Base-by-base conservation (phyloP, 2,797 vertebrate genomes). In the Ciconia nigra region DNA sequence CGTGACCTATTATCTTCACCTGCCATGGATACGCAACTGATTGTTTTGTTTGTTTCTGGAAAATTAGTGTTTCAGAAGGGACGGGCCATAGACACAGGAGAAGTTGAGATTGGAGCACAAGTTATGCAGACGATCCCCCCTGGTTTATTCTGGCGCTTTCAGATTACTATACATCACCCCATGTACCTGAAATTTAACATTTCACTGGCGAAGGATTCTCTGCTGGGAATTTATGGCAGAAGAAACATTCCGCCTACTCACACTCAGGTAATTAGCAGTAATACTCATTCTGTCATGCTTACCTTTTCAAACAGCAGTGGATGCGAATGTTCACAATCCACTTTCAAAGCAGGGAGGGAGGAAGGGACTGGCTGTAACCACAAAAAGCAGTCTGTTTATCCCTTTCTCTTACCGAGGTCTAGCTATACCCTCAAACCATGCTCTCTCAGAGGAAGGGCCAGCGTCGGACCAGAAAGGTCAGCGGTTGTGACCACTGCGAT, bases 91-190 rank as follows among this genome's bases (percentile, higher is more conserved):
- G 99, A 99, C 96, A 98, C 99, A 0, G 99, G 99, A 78, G 99
- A 99, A 97, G 98, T 99, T 65, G 99, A 99, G 97, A 98, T 99
- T 52, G 99, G 99, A 62, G 98, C 99, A 29, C 99, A 99, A 90
- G 99, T 99, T 93, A 99, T 99, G 98, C 99, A 99, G 96, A 98
- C 98, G 8, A 99, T 99, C 86, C 99, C 99, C 5, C 99, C 99
- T 5, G 99, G 99, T 70, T 98, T 99, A 37, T 99, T 99, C 98
- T 99, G 99, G 99, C 99, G 99, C 97, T 99, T 99, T 98, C 99
- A 99, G 94, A 99, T 99, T 91, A 99, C 97, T 58, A 98, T 99
- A 76, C 99, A 99, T 96, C 99, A 99, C 96, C 99, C 99, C 0
- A 93, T 99, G 97, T 99, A 99, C 98, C 98, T 99, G 98, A 99